Base-by-base conservation (phyloP, 2,797 vertebrate species). In the Gymnoscopelus braueri region DNA sequence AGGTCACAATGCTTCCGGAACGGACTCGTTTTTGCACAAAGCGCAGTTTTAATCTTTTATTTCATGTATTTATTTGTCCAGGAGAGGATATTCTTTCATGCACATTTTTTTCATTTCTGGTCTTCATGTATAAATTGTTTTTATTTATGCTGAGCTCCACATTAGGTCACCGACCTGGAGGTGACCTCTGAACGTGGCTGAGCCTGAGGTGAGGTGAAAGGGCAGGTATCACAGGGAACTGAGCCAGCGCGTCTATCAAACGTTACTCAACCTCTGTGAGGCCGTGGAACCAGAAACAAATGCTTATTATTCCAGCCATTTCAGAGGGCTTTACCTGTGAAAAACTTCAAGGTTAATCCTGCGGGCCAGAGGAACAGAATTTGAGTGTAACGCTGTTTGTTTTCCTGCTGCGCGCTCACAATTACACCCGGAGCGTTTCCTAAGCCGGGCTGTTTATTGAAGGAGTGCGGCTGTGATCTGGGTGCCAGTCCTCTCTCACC, bases 381-480 rank as follows among this genome's bases (percentile, higher is more conserved):
- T 63, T 53, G 68, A 68, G 68, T 62, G 60, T 23, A 56, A 0
- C 10, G 1, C 29, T 61, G 54, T 78, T 69, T 76, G 77, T 73
- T 78, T 75, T 49, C 54, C 29, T 11, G 39, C n/a, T 51, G 58
- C 72, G 47, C 54, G 65, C 57, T 63, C 69, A 23, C 67, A 19
- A 58, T 74, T 59, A 58, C 62, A 68, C 32, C 32, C 52, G 3
- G 39, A 60, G 69, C 47, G 66, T 62, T 75, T 75, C 67, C 61
- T 63, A 66, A 49, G 67, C 29, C 19, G 1, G 3, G 23, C 61
- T 83, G 78, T 85, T 83, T 84, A 73, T 75, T 80, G 65, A 75
- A 67, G 60, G 59, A 81, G 59, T 58, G n/a, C 65, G 47, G 15
- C 12, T 15, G 32, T 44, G 65, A 74, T 65, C 65, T 29, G 3